Base-by-base conservation (phyloP, 2,888 invertebrate species). In the Epirrita christyi region DNA sequence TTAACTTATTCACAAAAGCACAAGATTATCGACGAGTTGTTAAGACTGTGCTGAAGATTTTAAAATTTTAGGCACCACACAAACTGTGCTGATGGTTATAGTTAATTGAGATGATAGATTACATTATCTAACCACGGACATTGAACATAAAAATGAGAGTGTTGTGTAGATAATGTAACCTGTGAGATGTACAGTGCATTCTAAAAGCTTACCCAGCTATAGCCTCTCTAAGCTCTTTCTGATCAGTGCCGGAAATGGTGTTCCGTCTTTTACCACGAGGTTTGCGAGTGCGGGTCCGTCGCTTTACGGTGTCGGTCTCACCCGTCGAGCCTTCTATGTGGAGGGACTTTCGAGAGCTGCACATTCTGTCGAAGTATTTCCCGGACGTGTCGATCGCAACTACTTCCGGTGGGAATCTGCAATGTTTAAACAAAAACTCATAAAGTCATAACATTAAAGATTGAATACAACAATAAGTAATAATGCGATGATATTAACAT, bases 311-410 rank as follows among this genome's bases (percentile, higher is more conserved):
- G 83, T 94, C 94, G 42, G 93, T 93, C 74, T 94, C 94, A 54
- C 86, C 92, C 58, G 74, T 64, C 59, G 76, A 73, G 48, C 74
- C 78, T 64, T 93, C 93, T 61, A 93, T 89, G 74, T 94, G 94
- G 54, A 98, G 93, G 38, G 98, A 98, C 80, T 96, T 95, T 66
- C 98, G 94, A 64, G 97, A 95, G 74, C 94, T 94, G 75, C 97
- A 96, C 97, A 98, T 97, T 70, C 98, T 94, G 79, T 96, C 95
- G 93, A 98, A 98, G 82, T 96, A 95, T 76, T 94, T 94, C 50
- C 98, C 98, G 62, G 97, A 96, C 52, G 97, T 95, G 88, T 98
- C 98, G 74, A 98, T 97, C 60, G 96, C 95, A 61, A 98, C 96
- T 65, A 98, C 89, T 93, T 97, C 96, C 66, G 97, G 96, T 52